Conservation (phyloP, 2,113 vertebrate genomes). For the Micronycteris hirsuta region DNA sequence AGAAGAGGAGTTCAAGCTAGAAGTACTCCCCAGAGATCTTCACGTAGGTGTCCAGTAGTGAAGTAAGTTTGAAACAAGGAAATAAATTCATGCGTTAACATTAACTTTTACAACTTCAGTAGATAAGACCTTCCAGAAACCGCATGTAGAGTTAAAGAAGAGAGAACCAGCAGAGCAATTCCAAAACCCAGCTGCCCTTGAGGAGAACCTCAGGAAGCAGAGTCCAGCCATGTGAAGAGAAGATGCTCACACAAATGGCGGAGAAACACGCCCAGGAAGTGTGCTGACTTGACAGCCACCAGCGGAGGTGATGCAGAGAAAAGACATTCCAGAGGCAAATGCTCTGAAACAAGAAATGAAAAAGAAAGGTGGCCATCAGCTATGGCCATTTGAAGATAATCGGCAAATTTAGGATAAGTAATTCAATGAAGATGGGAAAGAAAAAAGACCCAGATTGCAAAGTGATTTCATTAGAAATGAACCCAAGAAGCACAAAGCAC, state of each 20-base stretch:
- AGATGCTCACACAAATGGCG: too few relatives aligned
- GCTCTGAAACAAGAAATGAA: background rate
- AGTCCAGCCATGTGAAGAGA: rapidly evolving
- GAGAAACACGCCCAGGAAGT: background rate
- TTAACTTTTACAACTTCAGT: background rate
- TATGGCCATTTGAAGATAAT: background rate
- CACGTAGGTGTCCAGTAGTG: background rate
- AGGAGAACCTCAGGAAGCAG: too few relatives aligned
- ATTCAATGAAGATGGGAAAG: background rate
- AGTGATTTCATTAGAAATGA: background rate
- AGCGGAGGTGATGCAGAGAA: background rate
- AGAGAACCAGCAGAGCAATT: background rate
- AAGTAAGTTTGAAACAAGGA: background rate
- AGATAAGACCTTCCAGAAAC: background rate
- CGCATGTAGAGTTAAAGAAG: background rate
- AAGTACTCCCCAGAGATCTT: background rate
- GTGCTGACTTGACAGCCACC: background rate
- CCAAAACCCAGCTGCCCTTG: background rate
- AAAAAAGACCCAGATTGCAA: background rate
- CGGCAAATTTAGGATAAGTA: background rate
- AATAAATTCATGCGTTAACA: background rate
- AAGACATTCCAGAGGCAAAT: background rate
- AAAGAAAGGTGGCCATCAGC: background rate
- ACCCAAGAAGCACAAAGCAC: background rate
- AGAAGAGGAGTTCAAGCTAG: too few relatives aligned